Evolutionary conservation across 2,888 invertebrate genomes (phyloP).

Genomic region (Ormyrus thymus): DNA sequence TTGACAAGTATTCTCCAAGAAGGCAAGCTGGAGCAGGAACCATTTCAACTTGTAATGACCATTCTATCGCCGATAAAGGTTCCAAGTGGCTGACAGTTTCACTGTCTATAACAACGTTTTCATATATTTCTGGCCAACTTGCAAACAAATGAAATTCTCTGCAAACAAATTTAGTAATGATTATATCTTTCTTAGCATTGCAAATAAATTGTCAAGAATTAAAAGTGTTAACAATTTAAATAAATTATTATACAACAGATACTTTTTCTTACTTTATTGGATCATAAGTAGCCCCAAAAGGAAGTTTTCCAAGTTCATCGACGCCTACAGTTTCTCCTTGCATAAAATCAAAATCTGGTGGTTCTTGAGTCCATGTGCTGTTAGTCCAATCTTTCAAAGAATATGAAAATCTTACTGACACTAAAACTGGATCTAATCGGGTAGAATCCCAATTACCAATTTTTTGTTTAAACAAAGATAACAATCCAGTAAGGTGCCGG

Average conservation of each 20-base stretch:
- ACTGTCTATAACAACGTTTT: conserved; percentile 91
- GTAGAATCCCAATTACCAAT: conserved; percentile 76
- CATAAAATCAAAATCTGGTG: conserved; percentile 77
- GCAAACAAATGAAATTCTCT: conserved; percentile 86
- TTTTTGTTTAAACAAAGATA: conserved; percentile 93
- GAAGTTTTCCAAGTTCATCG: conserved; percentile 79
- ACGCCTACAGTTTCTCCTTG: conserved; percentile 78
- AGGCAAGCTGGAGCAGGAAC: conserved; percentile 84
- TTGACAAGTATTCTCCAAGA: conserved; percentile 84
- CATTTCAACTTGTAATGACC: conserved; percentile 84
- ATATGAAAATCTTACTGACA: conserved; percentile 87
- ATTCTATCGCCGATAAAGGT: conserved; percentile 86
- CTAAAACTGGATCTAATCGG: conserved; percentile 80
- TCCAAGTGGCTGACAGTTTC: conserved; percentile 92
- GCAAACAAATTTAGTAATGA: conserved; percentile 48
- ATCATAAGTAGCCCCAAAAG: conserved; percentile 90
- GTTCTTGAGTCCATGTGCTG: conserved; percentile 80
- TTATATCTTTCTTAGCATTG: conserved; percentile 4
- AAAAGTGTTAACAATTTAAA: neutral
- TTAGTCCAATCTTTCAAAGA: conserved; percentile 79
- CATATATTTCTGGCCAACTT: conserved; percentile 91
- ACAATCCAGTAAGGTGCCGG: conserved; percentile 86
- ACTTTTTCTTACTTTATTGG: conserved; percentile 78
- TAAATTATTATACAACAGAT: conserved; percentile 9
- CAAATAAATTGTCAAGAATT: conserved; percentile 30